Conservation (phyloP, 2,113 vertebrate species). For the Malurus cyaneus region DNA sequence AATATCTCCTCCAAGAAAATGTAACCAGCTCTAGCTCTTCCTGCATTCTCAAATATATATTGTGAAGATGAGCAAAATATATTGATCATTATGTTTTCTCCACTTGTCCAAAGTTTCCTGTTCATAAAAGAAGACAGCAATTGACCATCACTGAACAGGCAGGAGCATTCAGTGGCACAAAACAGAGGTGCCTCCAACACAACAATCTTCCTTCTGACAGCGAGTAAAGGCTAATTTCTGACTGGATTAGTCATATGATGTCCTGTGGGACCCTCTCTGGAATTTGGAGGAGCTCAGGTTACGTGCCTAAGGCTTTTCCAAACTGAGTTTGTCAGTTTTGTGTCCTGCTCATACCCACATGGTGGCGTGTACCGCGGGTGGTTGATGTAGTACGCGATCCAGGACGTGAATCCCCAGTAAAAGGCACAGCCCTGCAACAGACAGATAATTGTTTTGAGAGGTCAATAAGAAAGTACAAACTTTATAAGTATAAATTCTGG, state of each 20-base stretch:
- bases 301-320: neutral
- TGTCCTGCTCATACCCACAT: conserved; percentile 65
- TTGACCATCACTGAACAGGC: neutral
- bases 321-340: neutral
- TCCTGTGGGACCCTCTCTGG: neutral
- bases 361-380: conserved; percentile 79
- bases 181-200: neutral
- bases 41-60: neutral
- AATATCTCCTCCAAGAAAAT: neutral
- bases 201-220: neutral
- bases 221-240: neutral
- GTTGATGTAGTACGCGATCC: conserved; percentile 82
- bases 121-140: neutral
- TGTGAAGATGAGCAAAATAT: neutral
- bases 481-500: neutral
- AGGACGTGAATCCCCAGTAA: conserved; percentile 79
- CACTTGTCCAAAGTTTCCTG: neutral
- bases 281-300: neutral
- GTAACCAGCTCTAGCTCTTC: neutral
- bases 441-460: neutral
- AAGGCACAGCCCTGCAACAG: conserved; percentile 76
- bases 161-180: fast-evolving
- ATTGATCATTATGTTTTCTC: neutral
- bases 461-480: neutral
- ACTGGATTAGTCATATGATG: neutral